Percentiles rank a stretch among this genome's conserved stretches.
Evolutionary conservation across 2,888 invertebrate genomes (phyloP).

Genomic region (Orthonychiurus folsomi): DNA sequence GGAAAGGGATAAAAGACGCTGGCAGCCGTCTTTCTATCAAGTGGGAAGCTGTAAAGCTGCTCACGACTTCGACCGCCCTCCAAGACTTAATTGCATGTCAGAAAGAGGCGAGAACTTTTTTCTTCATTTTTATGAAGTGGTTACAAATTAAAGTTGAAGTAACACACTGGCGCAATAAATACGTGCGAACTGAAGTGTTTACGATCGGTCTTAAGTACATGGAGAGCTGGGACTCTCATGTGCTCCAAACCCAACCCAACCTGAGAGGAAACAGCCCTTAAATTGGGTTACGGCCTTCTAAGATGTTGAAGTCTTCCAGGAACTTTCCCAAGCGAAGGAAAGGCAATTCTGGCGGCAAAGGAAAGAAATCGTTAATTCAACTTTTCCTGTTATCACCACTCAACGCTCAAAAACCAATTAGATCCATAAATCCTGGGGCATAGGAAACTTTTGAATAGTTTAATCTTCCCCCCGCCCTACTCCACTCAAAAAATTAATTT

Average conservation of each 20-base stretch:
- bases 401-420: neutral
- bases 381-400: neutral
- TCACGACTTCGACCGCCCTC: too few species aligned
- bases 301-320: neutral
- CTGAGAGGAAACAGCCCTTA: neutral
- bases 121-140: neutral
- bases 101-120: neutral
- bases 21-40: too few species aligned
- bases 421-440: neutral
- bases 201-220: neutral
- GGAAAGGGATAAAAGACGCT: too few species aligned
- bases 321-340: neutral
- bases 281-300: too few species aligned
- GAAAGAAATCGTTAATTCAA: neutral
- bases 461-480: neutral
- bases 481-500: neutral
- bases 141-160: constrained; percentile 1
- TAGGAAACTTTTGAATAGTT: neutral
- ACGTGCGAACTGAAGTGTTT: neutral
- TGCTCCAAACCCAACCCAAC: neutral
- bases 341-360: neutral
- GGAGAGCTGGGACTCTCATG: neutral
- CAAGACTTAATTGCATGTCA: neutral
- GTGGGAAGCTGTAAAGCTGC: too few species aligned
- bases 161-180: neutral